These are phyloP conservation scores for Xestia xanthographa DNA, from an alignment of 2,888 invertebrate species.

Conservation along the genomic window DNA sequence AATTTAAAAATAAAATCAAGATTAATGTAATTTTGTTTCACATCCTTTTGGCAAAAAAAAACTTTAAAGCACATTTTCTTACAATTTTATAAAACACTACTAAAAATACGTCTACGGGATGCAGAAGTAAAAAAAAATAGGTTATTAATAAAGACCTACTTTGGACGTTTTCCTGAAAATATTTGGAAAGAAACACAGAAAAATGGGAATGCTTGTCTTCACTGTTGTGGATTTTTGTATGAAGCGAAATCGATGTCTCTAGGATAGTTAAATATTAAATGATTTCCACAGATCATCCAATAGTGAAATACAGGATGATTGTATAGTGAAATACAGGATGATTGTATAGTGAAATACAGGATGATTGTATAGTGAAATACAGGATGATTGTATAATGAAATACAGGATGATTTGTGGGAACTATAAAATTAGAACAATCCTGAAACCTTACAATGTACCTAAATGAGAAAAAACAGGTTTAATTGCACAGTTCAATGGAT, in stretches of 20 bases:
- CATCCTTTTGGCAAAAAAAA: constrained; percentile 13
- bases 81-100: background rate
- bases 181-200: background rate
- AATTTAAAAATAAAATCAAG: constrained; percentile 33
- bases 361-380: background rate
- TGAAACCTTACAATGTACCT: constrained; percentile 25
- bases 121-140: background rate
- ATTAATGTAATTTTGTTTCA: background rate
- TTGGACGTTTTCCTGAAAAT: background rate
- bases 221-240: background rate
- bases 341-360: background rate
- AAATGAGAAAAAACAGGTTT: constrained; percentile 36
- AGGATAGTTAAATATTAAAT: background rate
- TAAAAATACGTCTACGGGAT: background rate
- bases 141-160: background rate
- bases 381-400: background rate
- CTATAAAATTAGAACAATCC: constrained; percentile 28
- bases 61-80: background rate
- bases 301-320: background rate
- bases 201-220: background rate
- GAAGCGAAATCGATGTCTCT: background rate
- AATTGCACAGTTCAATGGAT: constrained; percentile 47
- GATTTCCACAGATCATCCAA: background rate
- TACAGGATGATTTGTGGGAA: background rate
- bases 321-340: background rate